These are phyloP conservation scores for Pachypanchax playfairii DNA, from an alignment of 2,113 vertebrate species.

Conservation along the genomic window DNA sequence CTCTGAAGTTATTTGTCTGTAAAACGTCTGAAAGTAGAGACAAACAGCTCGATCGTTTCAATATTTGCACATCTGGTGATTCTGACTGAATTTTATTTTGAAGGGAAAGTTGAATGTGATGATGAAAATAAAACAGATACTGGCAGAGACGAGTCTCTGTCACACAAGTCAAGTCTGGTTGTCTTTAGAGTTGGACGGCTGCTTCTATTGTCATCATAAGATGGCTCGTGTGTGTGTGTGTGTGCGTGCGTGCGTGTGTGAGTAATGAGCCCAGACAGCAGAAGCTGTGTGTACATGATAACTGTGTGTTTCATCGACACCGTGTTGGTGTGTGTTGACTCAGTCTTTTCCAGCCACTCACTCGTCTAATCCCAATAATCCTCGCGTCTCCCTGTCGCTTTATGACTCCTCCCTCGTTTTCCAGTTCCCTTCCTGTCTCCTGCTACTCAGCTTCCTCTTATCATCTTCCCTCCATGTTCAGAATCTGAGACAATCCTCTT, in stretches of 20 bases:
- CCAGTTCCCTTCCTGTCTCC: slow-evolving; percentile 30
- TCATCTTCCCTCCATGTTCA: slow-evolving; percentile 16
- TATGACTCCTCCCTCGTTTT: slow-evolving; percentile 29
- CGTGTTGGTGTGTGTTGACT: slow-evolving; percentile 48
- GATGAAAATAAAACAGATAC: no score
- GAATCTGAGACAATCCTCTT: background rate
- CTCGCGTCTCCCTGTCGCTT: slow-evolving; percentile 24
- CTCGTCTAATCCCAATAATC: slow-evolving; percentile 69
- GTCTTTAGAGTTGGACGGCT: slow-evolving; percentile 56
- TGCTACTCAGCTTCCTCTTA: slow-evolving; percentile 20
- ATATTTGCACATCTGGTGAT: no score
- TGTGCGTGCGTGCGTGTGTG: slow-evolving; percentile 25
- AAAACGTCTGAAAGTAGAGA: no score
- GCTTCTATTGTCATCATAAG: slow-evolving; percentile 63
- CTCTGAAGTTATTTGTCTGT: no score
- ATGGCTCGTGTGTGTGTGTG: slow-evolving; percentile 34
- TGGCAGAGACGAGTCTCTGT: no score
- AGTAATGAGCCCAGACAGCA: slow-evolving; percentile 58
- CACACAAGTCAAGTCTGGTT: slow-evolving; percentile 47
- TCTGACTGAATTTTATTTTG: no score
- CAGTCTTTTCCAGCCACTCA: slow-evolving; percentile 69
- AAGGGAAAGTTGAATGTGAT: no score
- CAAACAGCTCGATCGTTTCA: no score
- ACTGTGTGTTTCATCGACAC: slow-evolving; percentile 23
- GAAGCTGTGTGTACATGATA: slow-evolving; percentile 20